These are phyloP conservation scores for Brachionus koreanus DNA, from an alignment of 1,140 invertebrate species.

Conservation along the genomic window DNA sequence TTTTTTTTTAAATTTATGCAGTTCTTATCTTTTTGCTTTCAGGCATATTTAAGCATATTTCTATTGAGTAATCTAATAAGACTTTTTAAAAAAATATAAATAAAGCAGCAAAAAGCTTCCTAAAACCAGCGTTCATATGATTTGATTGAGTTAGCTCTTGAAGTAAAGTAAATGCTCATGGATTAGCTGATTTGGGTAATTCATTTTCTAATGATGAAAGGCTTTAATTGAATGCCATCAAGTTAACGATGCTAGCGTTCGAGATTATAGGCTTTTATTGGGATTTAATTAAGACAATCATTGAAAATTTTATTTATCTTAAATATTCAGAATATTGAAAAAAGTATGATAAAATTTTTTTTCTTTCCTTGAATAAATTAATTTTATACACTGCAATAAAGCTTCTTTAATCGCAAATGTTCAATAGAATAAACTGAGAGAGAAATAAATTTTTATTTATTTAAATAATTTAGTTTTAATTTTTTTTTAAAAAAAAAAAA, in stretches of 20 bases:
- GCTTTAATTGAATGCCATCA: background rate
- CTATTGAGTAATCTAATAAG: background rate
- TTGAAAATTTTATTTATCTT: slow-evolving; percentile 8
- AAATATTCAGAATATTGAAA: slow-evolving; percentile 9
- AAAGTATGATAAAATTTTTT: slow-evolving; percentile 1
- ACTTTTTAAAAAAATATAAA: background rate
- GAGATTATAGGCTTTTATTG: background rate
- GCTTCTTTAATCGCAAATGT: too few species aligned
- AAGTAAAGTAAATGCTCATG: background rate
- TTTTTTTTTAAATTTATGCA: background rate
- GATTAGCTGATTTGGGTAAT: background rate
- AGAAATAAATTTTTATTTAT: too few species aligned
- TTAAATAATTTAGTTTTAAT: too few species aligned
- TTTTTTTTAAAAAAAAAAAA: too few species aligned
- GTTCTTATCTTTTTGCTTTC: background rate
- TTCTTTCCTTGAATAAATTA: background rate
- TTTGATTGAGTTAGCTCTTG: background rate
- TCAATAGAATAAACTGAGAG: too few species aligned
- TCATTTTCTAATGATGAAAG: background rate
- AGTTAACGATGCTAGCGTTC: background rate
- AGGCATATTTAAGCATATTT: background rate
- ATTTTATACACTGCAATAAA: background rate
- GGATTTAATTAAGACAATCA: background rate
- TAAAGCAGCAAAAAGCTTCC: background rate
- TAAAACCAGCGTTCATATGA: background rate